Conservation (phyloP, 2,888 invertebrate genomes). For the Adineta ricciae region DNA sequence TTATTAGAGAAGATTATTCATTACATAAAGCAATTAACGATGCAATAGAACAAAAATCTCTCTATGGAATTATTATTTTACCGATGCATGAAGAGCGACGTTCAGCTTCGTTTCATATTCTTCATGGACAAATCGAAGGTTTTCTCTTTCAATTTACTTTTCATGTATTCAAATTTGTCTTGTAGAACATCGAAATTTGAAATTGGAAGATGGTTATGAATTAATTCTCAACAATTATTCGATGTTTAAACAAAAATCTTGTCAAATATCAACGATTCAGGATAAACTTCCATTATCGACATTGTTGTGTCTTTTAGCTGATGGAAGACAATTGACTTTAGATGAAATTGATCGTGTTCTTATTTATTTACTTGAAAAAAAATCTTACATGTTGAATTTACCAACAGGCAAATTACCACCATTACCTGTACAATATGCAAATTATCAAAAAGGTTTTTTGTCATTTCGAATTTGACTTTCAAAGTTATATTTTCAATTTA, state of each 20-base stretch:
- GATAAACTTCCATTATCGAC: conserved; percentile 3
- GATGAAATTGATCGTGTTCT: conserved; percentile 7
- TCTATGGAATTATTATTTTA: not conserved
- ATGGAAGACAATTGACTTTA: not conserved
- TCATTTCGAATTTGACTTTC: too few relatives aligned
- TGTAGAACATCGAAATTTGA: conserved; percentile 11
- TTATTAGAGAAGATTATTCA: not conserved
- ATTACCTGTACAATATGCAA: not conserved
- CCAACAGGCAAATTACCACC: not conserved
- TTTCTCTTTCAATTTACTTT: not conserved
- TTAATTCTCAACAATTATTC: not conserved
- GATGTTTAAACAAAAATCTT: not conserved
- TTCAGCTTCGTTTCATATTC: conserved; percentile 1
- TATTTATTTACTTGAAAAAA: conserved; percentile 18
- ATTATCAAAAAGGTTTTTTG: too few relatives aligned
- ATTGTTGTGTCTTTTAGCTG: conserved; percentile 1
- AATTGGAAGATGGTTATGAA: conserved; percentile 2
- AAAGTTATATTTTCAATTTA: not conserved
- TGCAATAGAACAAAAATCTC: not conserved
- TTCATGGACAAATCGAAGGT: not conserved
- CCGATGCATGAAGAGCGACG: not conserved
- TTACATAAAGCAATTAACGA: not conserved
- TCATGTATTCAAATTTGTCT: not conserved
- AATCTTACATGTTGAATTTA: not conserved
- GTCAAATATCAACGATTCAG: not conserved